Conservation (phyloP, 2,113 vertebrate species). For the Saiga tatarica region DNA sequence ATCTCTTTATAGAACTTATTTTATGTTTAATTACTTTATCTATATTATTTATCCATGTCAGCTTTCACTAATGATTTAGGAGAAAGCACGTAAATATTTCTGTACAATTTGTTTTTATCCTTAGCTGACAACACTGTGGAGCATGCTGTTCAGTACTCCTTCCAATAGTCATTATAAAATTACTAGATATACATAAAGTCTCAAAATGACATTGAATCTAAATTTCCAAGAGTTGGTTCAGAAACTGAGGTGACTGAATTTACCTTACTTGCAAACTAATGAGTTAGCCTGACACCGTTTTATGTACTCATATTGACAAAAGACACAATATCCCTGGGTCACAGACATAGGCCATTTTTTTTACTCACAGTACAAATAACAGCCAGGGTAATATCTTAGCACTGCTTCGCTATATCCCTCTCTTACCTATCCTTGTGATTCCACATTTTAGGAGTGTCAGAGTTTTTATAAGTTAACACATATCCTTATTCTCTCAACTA, state of each 20-base stretch:
- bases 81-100: background rate
- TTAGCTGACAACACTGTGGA: background rate
- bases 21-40: background rate
- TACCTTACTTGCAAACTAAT: background rate
- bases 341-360: background rate
- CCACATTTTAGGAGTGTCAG: background rate
- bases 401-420: background rate
- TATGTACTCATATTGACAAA: background rate
- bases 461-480: background rate
- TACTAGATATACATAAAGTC: background rate
- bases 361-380: background rate
- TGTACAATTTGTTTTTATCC: background rate
- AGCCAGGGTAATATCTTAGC: background rate
- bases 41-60: background rate
- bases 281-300: background rate
- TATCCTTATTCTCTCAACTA: background rate
- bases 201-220: background rate
- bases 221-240: background rate
- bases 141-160: background rate
- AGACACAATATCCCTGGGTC: background rate
- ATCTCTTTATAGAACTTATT: background rate
- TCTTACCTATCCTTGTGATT: background rate
- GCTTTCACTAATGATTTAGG: background rate
- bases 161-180: background rate
- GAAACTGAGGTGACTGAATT: background rate